phyloP scores from a whole-genome alignment of 1,140 invertebrate species.

The Venustaconcha ellipsiformis region DNA sequence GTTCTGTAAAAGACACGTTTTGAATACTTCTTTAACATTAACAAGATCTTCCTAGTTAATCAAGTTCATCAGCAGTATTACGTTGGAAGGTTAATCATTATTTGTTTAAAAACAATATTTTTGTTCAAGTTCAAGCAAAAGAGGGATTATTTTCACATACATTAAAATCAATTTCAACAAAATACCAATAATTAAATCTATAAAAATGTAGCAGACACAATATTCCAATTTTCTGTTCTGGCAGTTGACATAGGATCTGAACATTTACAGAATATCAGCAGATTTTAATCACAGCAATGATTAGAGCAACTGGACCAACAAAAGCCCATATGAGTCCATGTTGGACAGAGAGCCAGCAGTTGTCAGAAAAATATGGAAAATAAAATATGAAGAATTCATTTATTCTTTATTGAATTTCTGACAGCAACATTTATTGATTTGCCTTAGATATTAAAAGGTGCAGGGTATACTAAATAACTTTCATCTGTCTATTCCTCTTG shows the following conservation, averaged over 20 bases:
- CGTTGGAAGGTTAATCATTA: too few species aligned
- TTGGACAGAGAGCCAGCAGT: constrained; percentile 49
- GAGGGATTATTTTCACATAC: neutral
- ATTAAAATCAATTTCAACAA: neutral
- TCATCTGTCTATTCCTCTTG: neutral
- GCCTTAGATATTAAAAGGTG: neutral
- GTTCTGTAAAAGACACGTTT: neutral
- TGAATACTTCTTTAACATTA: too few species aligned
- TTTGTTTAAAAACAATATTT: neutral
- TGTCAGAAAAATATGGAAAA: constrained; percentile 19
- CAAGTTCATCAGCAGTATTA: too few species aligned
- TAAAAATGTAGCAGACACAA: neutral
- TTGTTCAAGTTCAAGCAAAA: neutral
- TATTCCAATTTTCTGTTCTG: neutral
- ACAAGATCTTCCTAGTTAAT: too few species aligned
- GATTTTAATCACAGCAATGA: constrained; percentile 43
- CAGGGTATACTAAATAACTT: neutral
- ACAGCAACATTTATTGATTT: neutral
- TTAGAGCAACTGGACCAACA: constrained; percentile 47
- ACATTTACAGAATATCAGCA: neutral
- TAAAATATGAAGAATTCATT: neutral
- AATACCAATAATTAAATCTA: neutral
- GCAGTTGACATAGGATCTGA: neutral
- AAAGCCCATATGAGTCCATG: constrained; percentile 48
- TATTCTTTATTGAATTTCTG: neutral